Evolutionary conservation across 2,888 invertebrate genomes (phyloP).

Genomic region (Schrankia costaestrigalis): DNA sequence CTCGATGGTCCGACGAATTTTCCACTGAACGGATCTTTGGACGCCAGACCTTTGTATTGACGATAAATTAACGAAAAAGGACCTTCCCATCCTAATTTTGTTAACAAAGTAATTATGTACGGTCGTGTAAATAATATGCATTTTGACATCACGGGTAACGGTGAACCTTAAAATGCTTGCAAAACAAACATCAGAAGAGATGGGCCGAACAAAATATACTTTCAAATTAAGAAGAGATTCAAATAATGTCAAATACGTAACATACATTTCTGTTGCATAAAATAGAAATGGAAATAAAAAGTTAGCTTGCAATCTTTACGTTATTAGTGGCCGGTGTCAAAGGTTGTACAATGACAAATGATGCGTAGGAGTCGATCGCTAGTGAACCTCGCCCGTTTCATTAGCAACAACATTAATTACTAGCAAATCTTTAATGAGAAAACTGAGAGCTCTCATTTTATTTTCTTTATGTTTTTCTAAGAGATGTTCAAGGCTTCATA

Average conservation of each 20-base stretch:
- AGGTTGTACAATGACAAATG: slow-evolving; percentile 72
- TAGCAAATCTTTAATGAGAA: slow-evolving; percentile 66
- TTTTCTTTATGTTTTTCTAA: slow-evolving; percentile 36
- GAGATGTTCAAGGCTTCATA: slow-evolving; percentile 25
- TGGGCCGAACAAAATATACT: slow-evolving; percentile 10
- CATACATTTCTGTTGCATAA: slow-evolving; percentile 29
- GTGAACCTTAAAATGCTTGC: slow-evolving; percentile 14
- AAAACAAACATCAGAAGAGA: slow-evolving; percentile 9
- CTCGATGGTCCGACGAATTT: slow-evolving; percentile 77
- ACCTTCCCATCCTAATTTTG: slow-evolving; percentile 68
- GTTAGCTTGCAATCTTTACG: slow-evolving; percentile 36
- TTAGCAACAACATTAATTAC: slow-evolving; percentile 73
- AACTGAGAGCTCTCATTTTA: slow-evolving; percentile 45
- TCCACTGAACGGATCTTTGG: slow-evolving; percentile 75
- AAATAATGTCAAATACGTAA: no score
- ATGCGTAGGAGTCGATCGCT: slow-evolving; percentile 70
- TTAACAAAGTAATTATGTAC: slow-evolving; percentile 55
- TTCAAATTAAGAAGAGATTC: no score
- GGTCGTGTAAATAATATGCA: slow-evolving; percentile 47
- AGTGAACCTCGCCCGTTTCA: slow-evolving; percentile 62
- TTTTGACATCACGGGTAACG: slow-evolving; percentile 29
- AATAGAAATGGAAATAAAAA: slow-evolving; percentile 40
- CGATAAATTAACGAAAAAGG: slow-evolving; percentile 70
- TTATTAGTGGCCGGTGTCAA: slow-evolving; percentile 61
- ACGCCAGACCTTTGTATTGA: slow-evolving; percentile 72